phyloP scores from a whole-genome alignment of 1,140 invertebrate species.

The Eubasilissa regina region DNA sequence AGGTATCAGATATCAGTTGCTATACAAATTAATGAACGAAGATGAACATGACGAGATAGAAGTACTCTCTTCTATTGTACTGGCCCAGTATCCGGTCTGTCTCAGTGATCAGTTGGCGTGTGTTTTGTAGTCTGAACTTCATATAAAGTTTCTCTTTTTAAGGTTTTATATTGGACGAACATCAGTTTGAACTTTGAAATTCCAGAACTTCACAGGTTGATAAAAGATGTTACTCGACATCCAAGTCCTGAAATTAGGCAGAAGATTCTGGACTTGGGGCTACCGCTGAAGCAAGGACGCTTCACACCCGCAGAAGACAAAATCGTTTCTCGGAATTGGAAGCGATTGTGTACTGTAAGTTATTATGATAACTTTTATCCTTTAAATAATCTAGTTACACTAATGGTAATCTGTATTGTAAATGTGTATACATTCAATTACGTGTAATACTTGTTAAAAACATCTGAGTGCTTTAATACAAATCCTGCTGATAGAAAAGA shows the following conservation, averaged over 20 bases:
- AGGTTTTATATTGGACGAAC: slow-evolving; percentile 3
- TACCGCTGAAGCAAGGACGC: slow-evolving; percentile 39
- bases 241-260: slow-evolving; percentile 35
- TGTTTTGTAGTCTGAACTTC: too few species aligned
- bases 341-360: slow-evolving; percentile 38
- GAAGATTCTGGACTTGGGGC: slow-evolving; percentile 28
- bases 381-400: neutral
- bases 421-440: too few species aligned
- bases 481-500: too few species aligned
- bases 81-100: too few species aligned
- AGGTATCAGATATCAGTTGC: too few species aligned
- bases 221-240: slow-evolving; percentile 16
- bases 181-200: slow-evolving; percentile 38
- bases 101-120: too few species aligned
- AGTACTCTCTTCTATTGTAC: too few species aligned
- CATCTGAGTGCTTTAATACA: too few species aligned
- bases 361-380: neutral
- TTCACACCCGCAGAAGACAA: slow-evolving; percentile 52
- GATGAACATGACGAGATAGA: too few species aligned
- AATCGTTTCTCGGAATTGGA: slow-evolving; percentile 51
- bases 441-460: too few species aligned
- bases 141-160: neutral
- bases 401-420: too few species aligned
- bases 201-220: slow-evolving; percentile 43
- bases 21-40: too few species aligned